Evolutionary conservation across 1,140 invertebrate species (phyloP).

Genomic region (Lordiphosa stackelbergi): DNA sequence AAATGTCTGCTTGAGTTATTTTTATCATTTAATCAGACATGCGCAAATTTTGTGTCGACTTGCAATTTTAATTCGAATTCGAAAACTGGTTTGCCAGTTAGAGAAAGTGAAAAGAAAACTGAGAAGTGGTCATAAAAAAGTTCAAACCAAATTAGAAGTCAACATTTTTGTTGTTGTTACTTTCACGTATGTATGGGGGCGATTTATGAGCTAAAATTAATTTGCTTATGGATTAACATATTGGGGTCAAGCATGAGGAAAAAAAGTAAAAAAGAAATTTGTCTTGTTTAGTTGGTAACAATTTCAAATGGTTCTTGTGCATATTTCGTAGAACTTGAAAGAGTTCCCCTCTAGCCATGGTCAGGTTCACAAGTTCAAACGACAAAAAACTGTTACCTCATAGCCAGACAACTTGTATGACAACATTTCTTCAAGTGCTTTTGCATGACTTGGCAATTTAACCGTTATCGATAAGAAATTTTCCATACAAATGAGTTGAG

Average conservation of each 20-base stretch:
- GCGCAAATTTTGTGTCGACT: conserved; percentile 43
- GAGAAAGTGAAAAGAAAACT: conserved; percentile 73
- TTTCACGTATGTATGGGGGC: conserved; percentile 58
- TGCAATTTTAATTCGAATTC: conserved; percentile 68
- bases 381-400: conserved; percentile 6
- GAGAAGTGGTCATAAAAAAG: conserved; percentile 64
- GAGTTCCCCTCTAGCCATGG: conserved; percentile 5
- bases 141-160: conserved; percentile 73
- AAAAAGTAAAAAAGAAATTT: background rate
- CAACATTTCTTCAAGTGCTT: background rate
- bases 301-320: background rate
- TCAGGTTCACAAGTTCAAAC: conserved; percentile 10
- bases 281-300: too few relatives aligned
- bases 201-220: conserved; percentile 62
- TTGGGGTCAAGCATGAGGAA: conserved; percentile 65
- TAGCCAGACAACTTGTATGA: conserved; percentile 8
- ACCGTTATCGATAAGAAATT: conserved; percentile 19
- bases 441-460: conserved; percentile 1
- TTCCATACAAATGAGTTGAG: conserved; percentile 8
- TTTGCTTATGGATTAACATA: conserved; percentile 51
- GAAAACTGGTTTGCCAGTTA: conserved; percentile 63
- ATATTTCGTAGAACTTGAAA: conserved; percentile 6
- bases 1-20: conserved; percentile 25
- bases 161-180: conserved; percentile 36
- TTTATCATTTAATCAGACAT: conserved; percentile 14